Evolutionary conservation across 2,113 vertebrate genomes (phyloP).

Genomic region (Muscicapa adusta): DNA sequence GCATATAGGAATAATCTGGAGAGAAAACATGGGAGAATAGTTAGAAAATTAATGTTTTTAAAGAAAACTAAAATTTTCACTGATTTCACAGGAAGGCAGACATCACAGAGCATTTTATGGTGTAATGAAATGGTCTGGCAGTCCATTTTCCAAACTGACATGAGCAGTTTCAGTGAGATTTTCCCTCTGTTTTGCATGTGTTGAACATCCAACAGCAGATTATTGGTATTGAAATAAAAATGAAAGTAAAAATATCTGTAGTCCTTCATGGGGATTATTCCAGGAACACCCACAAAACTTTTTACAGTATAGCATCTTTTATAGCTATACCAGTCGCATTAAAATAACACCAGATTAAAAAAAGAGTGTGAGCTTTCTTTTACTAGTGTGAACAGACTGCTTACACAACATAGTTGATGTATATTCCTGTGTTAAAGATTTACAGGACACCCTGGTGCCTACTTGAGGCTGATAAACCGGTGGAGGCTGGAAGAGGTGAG

Average conservation of each 20-base stretch:
- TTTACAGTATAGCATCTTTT: neutral
- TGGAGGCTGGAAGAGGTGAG: slow-evolving; percentile 94
- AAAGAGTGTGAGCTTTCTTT: neutral
- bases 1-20: neutral
- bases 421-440: slow-evolving; percentile 79
- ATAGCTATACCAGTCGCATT: neutral
- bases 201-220: neutral
- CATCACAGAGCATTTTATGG: neutral
- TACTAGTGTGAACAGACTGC: neutral
- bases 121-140: neutral
- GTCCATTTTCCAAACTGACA: neutral
- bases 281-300: neutral
- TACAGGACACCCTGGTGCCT: slow-evolving; percentile 91
- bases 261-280: neutral
- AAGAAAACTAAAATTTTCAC: neutral
- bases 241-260: neutral
- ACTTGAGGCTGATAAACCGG: slow-evolving; percentile 90
- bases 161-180: neutral
- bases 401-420: neutral
- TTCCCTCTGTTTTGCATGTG: neutral
- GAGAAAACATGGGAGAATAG: neutral
- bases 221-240: neutral
- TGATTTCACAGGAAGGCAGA: neutral
- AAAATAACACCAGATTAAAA: neutral
- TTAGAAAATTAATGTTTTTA: neutral